These are phyloP conservation scores for Callocephalon fimbriatum DNA, from an alignment of 2,113 vertebrate genomes.

Conservation along the genomic window DNA sequence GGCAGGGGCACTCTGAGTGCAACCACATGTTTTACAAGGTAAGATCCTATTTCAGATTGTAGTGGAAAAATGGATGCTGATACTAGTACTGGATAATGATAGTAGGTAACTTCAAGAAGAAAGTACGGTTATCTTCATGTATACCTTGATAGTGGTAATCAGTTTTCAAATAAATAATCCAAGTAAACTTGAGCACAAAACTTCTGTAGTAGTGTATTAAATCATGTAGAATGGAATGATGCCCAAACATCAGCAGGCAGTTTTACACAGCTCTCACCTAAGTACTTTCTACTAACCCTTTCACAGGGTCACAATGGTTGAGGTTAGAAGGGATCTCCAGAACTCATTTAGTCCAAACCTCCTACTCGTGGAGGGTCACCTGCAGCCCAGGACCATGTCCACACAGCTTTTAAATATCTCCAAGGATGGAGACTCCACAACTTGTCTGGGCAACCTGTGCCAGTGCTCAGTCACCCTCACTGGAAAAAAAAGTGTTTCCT, in stretches of 20 bases:
- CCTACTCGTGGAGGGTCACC: background rate
- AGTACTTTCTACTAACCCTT: background rate
- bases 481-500: background rate
- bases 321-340: background rate
- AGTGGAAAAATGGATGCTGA: background rate
- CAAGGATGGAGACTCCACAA: background rate
- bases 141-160: background rate
- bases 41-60: background rate
- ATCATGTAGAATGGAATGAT: accelerated
- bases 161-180: background rate
- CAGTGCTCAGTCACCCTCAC: background rate
- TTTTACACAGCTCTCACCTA: background rate
- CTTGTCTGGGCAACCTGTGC: background rate
- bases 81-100: background rate
- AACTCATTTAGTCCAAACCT: background rate
- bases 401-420: background rate
- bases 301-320: background rate
- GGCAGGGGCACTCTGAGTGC: background rate
- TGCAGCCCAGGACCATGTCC: background rate
- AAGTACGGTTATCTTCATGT: background rate
- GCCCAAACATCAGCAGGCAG: background rate
- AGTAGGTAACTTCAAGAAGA: background rate
- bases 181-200: background rate
- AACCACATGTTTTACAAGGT: background rate
- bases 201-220: background rate